A percentile compares a stretch with the other conserved stretches of the same genome.
phyloP scores from a whole-genome alignment of 2,797 vertebrate species.

The Erpetoichthys calabaricus region DNA sequence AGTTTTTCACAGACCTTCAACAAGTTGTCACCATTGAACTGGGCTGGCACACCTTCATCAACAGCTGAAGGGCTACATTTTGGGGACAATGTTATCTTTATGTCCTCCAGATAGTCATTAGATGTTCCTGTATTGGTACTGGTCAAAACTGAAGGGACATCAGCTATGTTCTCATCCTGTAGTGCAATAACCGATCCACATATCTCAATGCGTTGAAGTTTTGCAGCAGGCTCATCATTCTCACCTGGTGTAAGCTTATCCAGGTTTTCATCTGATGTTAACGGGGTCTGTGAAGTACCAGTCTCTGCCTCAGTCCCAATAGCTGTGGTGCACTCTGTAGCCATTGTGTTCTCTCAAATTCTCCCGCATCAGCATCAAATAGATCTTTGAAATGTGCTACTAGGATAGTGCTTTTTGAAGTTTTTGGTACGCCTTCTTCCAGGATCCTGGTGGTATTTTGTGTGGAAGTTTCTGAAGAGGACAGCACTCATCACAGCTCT shows the following conservation, averaged over 20 bases:
- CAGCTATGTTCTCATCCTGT: neutral
- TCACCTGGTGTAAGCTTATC: too few species aligned
- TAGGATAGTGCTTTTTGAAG: slow-evolving; percentile 41
- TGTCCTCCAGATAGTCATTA: too few species aligned
- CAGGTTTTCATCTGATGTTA: neutral
- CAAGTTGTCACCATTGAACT: neutral
- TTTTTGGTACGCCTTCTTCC: neutral
- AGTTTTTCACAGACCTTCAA: neutral
- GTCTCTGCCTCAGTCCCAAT: neutral
- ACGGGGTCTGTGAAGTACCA: neutral
- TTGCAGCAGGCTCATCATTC: neutral
- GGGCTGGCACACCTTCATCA: too few species aligned
- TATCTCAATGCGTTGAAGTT: neutral
- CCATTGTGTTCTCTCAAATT: neutral
- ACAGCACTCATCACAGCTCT: neutral
- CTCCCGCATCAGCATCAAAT: neutral
- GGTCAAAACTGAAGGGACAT: too few species aligned
- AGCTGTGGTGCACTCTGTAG: neutral
- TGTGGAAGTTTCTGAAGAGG: neutral
- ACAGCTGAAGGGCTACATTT: too few species aligned
- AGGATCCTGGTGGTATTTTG: neutral
- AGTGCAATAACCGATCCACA: neutral
- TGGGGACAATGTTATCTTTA: too few species aligned
- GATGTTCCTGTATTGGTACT: too few species aligned
- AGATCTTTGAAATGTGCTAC: slow-evolving; percentile 9